Evolutionary conservation across 1,140 invertebrate species (phyloP).

Genomic region (Drosophila varians): DNA sequence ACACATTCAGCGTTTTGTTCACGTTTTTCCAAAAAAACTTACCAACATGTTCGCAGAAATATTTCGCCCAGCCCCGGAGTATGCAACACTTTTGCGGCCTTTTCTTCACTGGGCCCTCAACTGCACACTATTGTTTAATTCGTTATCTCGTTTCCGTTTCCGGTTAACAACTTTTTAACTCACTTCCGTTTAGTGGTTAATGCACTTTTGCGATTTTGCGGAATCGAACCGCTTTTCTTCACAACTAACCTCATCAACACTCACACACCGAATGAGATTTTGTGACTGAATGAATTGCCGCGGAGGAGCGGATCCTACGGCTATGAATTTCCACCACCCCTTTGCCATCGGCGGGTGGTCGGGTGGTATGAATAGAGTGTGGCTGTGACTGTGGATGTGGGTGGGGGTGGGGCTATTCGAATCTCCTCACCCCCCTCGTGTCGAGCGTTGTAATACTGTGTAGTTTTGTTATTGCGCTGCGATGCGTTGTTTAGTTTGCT

Average conservation of each 20-base stretch:
- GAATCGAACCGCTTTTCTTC: slow-evolving; percentile 23
- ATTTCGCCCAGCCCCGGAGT: slow-evolving; percentile 59
- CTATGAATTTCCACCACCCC: slow-evolving; percentile 15
- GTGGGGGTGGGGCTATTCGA: not conserved
- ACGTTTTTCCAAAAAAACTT: slow-evolving; percentile 23
- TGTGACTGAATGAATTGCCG: slow-evolving; percentile 72
- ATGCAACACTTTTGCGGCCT: slow-evolving; percentile 60
- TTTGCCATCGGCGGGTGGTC: slow-evolving; percentile 10
- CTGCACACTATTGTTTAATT: slow-evolving; percentile 7
- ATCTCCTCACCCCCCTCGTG: slow-evolving; percentile 5
- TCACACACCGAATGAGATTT: slow-evolving; percentile 76
- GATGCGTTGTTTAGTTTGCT: slow-evolving; percentile 44
- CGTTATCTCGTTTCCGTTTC: not conserved
- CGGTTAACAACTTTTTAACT: slow-evolving; percentile 10
- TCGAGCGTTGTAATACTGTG: slow-evolving; percentile 35
- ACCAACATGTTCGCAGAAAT: slow-evolving; percentile 67
- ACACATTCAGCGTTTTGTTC: not conserved
- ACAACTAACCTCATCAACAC: slow-evolving; percentile 80
- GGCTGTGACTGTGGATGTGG: not conserved
- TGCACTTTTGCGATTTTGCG: slow-evolving; percentile 41
- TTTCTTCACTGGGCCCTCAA: slow-evolving; percentile 16
- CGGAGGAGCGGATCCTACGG: slow-evolving; percentile 55
- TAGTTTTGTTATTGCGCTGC: slow-evolving; percentile 57
- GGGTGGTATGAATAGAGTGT: not conserved
- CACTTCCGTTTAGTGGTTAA: slow-evolving; percentile 4